Evolutionary conservation across 2,113 vertebrate genomes (phyloP), one percentile per base, ranked within the genome.

Genomic region (Lycaon pictus): DNA sequence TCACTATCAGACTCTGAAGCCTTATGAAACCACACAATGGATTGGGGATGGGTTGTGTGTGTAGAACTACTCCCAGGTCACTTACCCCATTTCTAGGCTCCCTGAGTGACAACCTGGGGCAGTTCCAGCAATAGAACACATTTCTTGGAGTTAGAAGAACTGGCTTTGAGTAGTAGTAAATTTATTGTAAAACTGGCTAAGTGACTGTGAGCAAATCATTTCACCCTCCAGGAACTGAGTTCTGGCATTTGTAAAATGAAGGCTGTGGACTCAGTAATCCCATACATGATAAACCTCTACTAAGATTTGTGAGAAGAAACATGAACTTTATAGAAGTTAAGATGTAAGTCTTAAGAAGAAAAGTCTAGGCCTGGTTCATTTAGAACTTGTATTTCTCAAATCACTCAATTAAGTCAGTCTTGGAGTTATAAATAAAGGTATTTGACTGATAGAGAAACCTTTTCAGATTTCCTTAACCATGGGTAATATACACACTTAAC

Each of bases 271-370:
- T 93, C 67, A 58, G 29, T 85, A 74, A 79, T 32, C 55, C 43
- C 35, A 22, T 35, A 89, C 76, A 76, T 23, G 19, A 60, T 25
- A 43, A 65, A 77, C 17, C 76, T 95, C 35, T 93, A 35, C n/a
- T 71, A 93, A 88, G 25, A 90, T 83, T 96, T 85, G 83, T 51
- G 25, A 92, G 15, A 82, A 85, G 58, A 92, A 93, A 67, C 4
- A 55, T 32, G 29, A 91, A 74, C 20, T 86, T 90, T 77, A 79
- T 79, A 5, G 58, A 69, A 88, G 15, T 56, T 92, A 83, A 20
- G 27, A 95, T 51, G 5, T 55, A 96, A 82, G 23, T 56, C 58
- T 81, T 95, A 69, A 82, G 60, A 80, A 27, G 37, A 65, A 90
- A 93, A 92, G 32, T n/a, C 43, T 88, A 90, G 16, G 12, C 60